phyloP scores from a whole-genome alignment of 2,113 vertebrate species.

The Eurypyga helias region DNA sequence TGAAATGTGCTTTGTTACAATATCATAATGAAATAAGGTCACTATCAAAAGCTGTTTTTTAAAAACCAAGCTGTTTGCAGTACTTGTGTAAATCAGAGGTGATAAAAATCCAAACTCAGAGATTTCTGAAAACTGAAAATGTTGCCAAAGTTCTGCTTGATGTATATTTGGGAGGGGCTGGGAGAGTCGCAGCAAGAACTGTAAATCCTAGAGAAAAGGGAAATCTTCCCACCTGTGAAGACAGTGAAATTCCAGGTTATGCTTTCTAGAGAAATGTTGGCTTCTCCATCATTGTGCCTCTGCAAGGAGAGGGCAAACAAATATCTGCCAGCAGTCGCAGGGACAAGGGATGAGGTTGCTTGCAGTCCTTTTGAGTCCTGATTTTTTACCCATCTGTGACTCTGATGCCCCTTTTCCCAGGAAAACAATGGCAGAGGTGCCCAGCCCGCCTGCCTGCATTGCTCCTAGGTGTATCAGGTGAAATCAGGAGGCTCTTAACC shows the following conservation, averaged over 20 bases:
- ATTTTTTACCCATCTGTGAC: not conserved
- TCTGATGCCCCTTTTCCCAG: not conserved
- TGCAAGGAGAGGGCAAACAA: not conserved
- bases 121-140: not conserved
- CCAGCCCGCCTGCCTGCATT: not conserved
- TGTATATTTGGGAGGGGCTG: not conserved
- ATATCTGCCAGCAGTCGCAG: not conserved
- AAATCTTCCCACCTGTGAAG: not conserved
- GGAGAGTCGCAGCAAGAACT: not conserved
- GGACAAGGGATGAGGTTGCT: not conserved
- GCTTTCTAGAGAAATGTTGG: not conserved
- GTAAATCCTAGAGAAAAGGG: not conserved
- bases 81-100: not conserved
- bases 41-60: not conserved
- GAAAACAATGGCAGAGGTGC: fast-evolving
- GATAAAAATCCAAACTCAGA: not conserved
- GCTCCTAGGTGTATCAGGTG: not conserved
- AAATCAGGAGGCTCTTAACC: not conserved
- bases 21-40: not conserved
- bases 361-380: not conserved
- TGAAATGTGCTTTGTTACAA: not conserved
- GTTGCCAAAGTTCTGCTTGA: not conserved
- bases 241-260: not conserved
- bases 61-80: not conserved
- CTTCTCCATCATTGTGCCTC: not conserved